Evolutionary conservation across 2,888 invertebrate genomes (phyloP), one percentile per base, ranked within the genome.

Genomic region (Conistra vaccinii): DNA sequence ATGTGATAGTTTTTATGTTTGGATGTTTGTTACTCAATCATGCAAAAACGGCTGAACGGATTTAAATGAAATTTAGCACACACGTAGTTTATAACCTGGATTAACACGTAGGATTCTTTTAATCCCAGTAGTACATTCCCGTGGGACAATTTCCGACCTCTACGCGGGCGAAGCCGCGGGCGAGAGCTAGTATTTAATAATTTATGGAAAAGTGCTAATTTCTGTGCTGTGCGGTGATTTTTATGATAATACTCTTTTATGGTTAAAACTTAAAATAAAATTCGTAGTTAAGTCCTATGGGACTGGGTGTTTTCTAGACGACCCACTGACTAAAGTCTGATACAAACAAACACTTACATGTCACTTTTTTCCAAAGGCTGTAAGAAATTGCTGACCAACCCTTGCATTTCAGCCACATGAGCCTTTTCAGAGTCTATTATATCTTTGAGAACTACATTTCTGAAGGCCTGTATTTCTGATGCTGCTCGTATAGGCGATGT

Each of bases 371-470:
- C 98, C 84, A 99, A 95, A n/a, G 99, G 99, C 89, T 98, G 97
- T 77, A 99, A 96, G 92, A 99, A 99, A 92, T 98, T 98, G 88
- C 97, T 98, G 81, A 98, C 97, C 65, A 99, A 97, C 51, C 98
- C 98, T 90, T 98, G 98, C 92, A 99, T 97, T 94, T 99, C 99
- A 9, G 98, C 97, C 42, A 99, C 98, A 96, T 99, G 98, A 0
- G 98, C 98, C 89, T 97, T 98, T 95, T 99, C 99, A 10, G 99
- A 99, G 92, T 99, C 99, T 84, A 99, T 97, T 71, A 99, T 97
- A 95, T 99, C 99, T 93, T 98, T 98, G 58, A 99, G 97, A 61
- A 99, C 99, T 84, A 99, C 98, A 93, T 98, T 98, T 88, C 98
- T 97, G 94, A 98, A 98, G 78, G 98, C 97, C 91, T 98, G 98